Evolutionary conservation across 2,797 vertebrate species (phyloP).

Genomic region (Tinamus major): DNA sequence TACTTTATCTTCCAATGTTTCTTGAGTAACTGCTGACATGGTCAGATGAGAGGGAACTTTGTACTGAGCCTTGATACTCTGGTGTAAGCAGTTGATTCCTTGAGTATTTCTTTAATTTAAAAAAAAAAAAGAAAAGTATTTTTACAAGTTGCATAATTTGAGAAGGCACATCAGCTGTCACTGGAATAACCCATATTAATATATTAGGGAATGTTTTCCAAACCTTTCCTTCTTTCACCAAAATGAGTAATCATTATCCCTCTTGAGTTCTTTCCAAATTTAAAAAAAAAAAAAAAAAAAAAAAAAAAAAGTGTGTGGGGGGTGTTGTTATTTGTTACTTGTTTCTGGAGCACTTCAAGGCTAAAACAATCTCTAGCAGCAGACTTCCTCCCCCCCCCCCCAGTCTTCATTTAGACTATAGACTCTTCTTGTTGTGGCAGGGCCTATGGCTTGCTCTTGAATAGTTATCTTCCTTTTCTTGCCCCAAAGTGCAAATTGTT

Average conservation of each 20-base stretch:
- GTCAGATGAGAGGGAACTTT: neutral
- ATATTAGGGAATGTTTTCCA: neutral
- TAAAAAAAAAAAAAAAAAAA: neutral
- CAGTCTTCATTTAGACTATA: neutral
- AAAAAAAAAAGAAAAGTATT: neutral
- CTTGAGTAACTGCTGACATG: neutral
- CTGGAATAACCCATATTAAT: neutral
- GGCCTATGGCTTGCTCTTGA: constrained; percentile 8
- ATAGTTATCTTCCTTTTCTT: constrained; percentile 10
- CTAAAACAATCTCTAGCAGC: neutral
- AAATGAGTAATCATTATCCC: neutral
- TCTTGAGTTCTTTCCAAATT: neutral
- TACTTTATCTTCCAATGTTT: neutral
- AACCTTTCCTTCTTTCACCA: neutral
- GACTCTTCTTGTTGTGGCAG: neutral
- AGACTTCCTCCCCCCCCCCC: no score
- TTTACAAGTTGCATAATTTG: neutral
- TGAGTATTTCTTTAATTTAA: neutral
- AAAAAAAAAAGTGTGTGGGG: neutral
- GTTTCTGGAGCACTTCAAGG: neutral
- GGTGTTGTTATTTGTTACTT: neutral
- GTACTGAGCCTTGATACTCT: neutral
- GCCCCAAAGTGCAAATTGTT: constrained; percentile 73
- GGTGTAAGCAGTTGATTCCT: neutral
- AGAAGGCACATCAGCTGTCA: neutral